Conservation (phyloP, 2,888 invertebrate species). For the Hydriomena furcata region DNA sequence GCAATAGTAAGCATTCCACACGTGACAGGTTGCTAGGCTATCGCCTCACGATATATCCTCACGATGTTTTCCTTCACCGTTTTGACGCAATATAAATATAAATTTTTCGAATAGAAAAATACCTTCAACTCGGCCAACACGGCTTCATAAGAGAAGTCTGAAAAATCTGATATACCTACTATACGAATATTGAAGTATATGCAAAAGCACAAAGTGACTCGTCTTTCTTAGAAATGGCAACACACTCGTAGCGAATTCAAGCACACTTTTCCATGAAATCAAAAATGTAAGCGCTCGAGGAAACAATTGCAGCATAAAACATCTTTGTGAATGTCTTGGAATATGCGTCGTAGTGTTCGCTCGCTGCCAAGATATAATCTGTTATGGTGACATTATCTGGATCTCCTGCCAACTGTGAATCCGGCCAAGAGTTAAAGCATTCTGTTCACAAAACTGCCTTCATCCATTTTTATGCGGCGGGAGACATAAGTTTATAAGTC, state of each 20-base stretch:
- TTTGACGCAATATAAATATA: no score
- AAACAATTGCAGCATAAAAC: slow-evolving; percentile 48
- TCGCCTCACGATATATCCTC: no score
- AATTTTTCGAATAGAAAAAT: no score
- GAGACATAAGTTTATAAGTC: slow-evolving; percentile 29
- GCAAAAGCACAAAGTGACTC: no score
- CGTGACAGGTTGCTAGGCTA: no score
- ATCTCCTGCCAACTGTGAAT: slow-evolving; percentile 70
- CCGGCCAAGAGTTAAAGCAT: slow-evolving; percentile 67
- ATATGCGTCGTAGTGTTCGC: slow-evolving; percentile 52
- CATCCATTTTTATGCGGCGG: slow-evolving; percentile 35
- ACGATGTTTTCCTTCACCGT: no score
- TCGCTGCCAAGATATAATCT: slow-evolving; percentile 80
- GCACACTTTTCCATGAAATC: slow-evolving; percentile 17
- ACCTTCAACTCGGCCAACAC: no score
- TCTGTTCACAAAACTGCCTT: slow-evolving; percentile 54
- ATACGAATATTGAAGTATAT: no score
- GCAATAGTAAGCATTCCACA: no score
- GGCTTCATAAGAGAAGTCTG: no score
- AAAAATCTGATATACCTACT: no score
- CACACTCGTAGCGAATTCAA: slow-evolving; percentile 4
- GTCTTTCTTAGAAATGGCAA: slow-evolving; percentile 1
- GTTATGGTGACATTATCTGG: slow-evolving; percentile 79
- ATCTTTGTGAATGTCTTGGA: slow-evolving; percentile 61
- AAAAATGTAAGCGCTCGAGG: slow-evolving; percentile 27